A percentile compares a stretch with the other conserved stretches of the same genome.
phyloP scores from a whole-genome alignment of 37 sponge, comb jelly and placozoan species.

The Cladorhizidae sp. region DNA sequence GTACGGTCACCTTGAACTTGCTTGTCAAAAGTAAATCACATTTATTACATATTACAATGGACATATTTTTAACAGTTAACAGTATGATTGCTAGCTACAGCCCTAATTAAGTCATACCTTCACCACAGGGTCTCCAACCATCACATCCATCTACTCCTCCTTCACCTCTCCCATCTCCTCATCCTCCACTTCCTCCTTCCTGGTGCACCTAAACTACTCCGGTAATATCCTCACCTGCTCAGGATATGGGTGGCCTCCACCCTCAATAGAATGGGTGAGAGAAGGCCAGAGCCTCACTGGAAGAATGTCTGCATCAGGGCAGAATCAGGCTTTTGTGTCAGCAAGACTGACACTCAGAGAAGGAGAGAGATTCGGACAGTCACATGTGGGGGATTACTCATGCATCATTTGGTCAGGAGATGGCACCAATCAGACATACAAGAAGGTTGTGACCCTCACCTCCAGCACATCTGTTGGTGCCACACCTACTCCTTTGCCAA shows the following conservation, averaged over 20 bases:
- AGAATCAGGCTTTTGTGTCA: neutral
- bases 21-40: conserved; percentile 22
- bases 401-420: conserved; percentile 4
- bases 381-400: neutral
- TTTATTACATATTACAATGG: too few relatives aligned
- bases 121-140: neutral
- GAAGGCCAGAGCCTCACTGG: neutral
- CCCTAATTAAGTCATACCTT: neutral
- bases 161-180: neutral
- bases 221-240: conserved; percentile 30
- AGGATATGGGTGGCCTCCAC: conserved; percentile 33
- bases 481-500: neutral
- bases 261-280: conserved; percentile 24
- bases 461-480: neutral
- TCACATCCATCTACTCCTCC: conserved; percentile 12
- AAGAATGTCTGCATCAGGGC: neutral
- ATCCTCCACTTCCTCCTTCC: neutral
- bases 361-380: neutral
- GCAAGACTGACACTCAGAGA: neutral
- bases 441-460: neutral
- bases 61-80: too few relatives aligned
- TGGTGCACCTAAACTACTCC: conserved; percentile 7
- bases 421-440: neutral
- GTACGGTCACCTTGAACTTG: neutral
- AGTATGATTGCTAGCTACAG: neutral